A percentile compares a stretch with the other conserved stretches of the same genome.
phyloP scores from a whole-genome alignment of 2,113 vertebrate genomes.

The Ammodytes dubius region DNA sequence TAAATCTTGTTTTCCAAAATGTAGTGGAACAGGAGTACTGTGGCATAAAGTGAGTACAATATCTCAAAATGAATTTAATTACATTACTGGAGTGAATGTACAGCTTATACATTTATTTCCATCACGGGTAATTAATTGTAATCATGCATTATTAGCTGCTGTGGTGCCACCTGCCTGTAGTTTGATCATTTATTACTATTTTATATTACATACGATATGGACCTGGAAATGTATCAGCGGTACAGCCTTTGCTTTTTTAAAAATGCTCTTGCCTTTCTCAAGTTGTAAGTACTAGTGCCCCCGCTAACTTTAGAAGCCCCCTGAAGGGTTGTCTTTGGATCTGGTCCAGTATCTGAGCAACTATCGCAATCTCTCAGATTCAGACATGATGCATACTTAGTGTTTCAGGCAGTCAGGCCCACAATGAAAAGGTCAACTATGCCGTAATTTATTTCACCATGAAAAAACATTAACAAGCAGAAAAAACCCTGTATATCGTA shows the following conservation, averaged over 20 bases:
- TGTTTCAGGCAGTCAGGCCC: constrained; percentile 5
- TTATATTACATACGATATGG: neutral
- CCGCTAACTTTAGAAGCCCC: neutral
- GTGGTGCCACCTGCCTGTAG: neutral
- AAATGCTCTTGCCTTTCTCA: neutral
- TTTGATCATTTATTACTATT: neutral
- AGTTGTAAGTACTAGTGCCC: neutral
- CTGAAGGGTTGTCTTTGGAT: neutral
- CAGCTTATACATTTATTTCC: neutral
- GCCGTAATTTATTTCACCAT: neutral
- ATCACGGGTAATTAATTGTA: neutral
- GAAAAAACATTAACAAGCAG: neutral
- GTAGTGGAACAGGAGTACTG: too few species aligned
- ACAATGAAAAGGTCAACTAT: constrained; percentile 39
- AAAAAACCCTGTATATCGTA: neutral
- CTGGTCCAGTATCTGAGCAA: neutral
- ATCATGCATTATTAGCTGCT: neutral
- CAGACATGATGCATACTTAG: constrained; percentile 21
- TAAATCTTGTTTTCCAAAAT: neutral
- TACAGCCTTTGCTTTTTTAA: neutral
- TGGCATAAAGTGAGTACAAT: neutral
- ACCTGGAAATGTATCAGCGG: neutral
- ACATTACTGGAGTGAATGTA: neutral
- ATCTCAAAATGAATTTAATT: neutral
- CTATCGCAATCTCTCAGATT: constrained; percentile 6